A percentile compares a stretch with the other conserved stretches of the same genome.
These are phyloP conservation scores for Coronaproctus castanopsis DNA, from an alignment of 2,888 invertebrate species.

Conservation along the genomic window DNA sequence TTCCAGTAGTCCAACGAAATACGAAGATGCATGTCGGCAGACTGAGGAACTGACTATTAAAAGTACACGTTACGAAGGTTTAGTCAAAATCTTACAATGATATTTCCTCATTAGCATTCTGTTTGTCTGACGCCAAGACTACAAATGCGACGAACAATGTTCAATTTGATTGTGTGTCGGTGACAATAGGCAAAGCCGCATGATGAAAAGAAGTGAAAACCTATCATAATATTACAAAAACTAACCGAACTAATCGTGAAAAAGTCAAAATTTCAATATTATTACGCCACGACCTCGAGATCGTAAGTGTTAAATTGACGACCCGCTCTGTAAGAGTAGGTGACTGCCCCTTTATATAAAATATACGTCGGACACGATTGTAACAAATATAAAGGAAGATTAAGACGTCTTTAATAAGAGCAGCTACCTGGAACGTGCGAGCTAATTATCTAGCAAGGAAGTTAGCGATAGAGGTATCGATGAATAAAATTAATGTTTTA, in stretches of 20 bases:
- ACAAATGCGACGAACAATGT: neutral
- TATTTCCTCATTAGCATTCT: no score
- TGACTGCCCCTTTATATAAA: neutral
- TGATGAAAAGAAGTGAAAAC: neutral
- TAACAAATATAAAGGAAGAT: neutral
- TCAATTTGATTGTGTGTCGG: neutral
- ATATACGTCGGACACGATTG: neutral
- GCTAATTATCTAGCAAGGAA: neutral
- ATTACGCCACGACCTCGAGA: neutral
- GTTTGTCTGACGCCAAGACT: no score
- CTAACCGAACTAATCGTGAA: neutral
- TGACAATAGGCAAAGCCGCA: neutral
- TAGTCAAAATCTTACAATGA: no score
- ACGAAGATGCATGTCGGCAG: no score
- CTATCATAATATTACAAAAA: neutral
- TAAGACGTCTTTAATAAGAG: neutral
- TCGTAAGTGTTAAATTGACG: neutral
- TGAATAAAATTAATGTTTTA: neutral
- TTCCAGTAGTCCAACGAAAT: no score
- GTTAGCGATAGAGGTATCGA: neutral
- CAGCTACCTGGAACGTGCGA: neutral
- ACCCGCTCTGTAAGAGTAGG: neutral
- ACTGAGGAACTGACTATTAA: no score
- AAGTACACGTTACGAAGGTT: no score
- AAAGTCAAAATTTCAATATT: neutral